Conservation (phyloP, 2,113 vertebrate species). For the Probosciger aterrimus region DNA sequence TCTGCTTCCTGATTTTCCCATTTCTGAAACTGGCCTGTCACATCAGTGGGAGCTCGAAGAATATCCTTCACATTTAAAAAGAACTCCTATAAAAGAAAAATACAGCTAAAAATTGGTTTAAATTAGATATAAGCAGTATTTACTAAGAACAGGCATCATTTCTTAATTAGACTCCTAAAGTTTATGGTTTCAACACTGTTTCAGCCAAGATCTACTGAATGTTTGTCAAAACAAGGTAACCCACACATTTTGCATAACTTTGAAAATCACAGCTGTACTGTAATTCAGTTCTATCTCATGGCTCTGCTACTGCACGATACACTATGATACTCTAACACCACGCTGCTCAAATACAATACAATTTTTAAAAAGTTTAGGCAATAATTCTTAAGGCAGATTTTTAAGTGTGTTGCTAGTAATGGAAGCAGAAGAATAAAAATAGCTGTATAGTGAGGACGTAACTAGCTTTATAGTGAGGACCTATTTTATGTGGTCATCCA, state of each 20-base stretch:
- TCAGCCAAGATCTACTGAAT: not conserved
- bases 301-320: not conserved
- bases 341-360: not conserved
- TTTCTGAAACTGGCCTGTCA: slow-evolving; percentile 88
- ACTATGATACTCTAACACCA: not conserved
- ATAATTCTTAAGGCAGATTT: not conserved
- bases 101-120: not conserved
- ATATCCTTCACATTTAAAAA: slow-evolving; percentile 96
- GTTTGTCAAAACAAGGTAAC: not conserved
- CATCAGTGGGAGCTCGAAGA: slow-evolving; percentile 80
- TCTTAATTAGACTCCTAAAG: not conserved
- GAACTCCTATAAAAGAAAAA: slow-evolving; percentile 82
- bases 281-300: not conserved
- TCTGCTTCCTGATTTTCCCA: slow-evolving; percentile 86
- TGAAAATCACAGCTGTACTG: not conserved
- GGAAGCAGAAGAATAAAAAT: not conserved
- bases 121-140: not conserved
- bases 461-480: not conserved
- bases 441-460: not conserved
- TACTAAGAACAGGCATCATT: not conserved
- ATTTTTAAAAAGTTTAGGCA: not conserved
- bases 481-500: not conserved
- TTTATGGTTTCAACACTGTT: not conserved
- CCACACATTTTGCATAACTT: not conserved
- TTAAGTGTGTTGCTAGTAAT: not conserved